Evolutionary conservation across 2,888 invertebrate genomes (phyloP), one percentile per base, ranked within the genome.

Genomic region (Eristalinus sepulchralis): DNA sequence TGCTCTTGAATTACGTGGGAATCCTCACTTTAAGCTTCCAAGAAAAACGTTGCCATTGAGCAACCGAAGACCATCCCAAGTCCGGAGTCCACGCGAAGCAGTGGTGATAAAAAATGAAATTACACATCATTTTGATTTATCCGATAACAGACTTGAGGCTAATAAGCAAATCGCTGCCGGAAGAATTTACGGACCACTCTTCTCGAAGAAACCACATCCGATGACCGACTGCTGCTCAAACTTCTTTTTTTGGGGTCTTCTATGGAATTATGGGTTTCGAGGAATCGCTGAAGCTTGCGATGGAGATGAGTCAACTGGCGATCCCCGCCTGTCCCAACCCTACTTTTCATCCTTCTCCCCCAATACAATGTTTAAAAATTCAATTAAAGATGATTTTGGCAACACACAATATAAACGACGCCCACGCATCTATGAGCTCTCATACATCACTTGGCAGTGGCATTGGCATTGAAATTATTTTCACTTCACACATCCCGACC

Each of bases 401-500:
- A 39, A 39, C 34, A 5, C 39, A n/a, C 5, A 47, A 47, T n/a
- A 5, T 47, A 8, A 47, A 17, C 47, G 17, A 17, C 47, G 17
- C 47, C 17, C 34, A n/a, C 39, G 47, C 47, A 47, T 47, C 66
- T 36, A 9, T 22, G 17, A 53, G n/a, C 9, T 33, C 47, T 22
- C 47, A 17, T n/a, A 27, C 60, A 60, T 60, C 31, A 33, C 57
- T 27, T 27, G 27, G 27, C 27, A 27, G 2, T 24, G 47, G 24
- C 24, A 36, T 64, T 75, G 73, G 13, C 73, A 64, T 31, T 75
- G 57, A 64, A 64, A 64, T 55, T 36, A 64, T 22, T 53, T 33
- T 73, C 64, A 57, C 47, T 57, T 57, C 59, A 75, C 36, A 64
- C 75, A 64, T 73, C 55, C 73, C 17, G 53, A 55, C 55, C 64